Evolutionary conservation across 2,113 vertebrate genomes (phyloP).

Genomic region (Micronisus gabar): DNA sequence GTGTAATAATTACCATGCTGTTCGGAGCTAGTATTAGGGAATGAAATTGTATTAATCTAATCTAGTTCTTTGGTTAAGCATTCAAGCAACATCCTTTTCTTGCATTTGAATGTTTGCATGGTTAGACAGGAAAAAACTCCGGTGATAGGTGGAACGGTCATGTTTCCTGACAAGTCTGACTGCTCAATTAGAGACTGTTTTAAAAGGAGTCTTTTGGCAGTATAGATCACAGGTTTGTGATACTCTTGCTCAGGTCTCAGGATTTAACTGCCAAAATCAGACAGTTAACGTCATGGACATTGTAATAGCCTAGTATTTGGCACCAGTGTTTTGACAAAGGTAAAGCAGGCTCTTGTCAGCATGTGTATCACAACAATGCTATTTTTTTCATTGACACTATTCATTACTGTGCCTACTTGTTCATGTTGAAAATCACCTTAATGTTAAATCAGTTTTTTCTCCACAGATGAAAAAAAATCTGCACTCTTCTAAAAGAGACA

Average conservation of each 20-base stretch:
- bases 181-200: not conserved
- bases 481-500: not conserved
- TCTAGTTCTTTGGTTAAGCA: constrained; percentile 9
- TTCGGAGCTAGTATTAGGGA: not conserved
- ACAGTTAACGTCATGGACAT: not conserved
- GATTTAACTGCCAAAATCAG: constrained; percentile 3
- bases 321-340: not conserved
- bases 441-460: not conserved
- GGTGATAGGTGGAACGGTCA: not conserved
- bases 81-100: not conserved
- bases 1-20: not conserved
- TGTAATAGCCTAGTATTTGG: not conserved
- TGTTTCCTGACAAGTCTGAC: not conserved
- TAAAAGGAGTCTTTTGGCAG: not conserved
- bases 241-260: not conserved
- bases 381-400: not conserved
- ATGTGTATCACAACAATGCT: not conserved
- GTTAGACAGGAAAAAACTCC: constrained; percentile 14
- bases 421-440: not conserved
- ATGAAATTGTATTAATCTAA: not conserved
- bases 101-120: not conserved
- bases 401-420: not conserved
- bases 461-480: not conserved
- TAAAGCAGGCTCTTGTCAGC: not conserved
- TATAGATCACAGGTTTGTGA: not conserved